Evolutionary conservation across 2,797 vertebrate species (phyloP), one percentile per base, ranked within the genome.

Genomic region (Danio aesculapii): DNA sequence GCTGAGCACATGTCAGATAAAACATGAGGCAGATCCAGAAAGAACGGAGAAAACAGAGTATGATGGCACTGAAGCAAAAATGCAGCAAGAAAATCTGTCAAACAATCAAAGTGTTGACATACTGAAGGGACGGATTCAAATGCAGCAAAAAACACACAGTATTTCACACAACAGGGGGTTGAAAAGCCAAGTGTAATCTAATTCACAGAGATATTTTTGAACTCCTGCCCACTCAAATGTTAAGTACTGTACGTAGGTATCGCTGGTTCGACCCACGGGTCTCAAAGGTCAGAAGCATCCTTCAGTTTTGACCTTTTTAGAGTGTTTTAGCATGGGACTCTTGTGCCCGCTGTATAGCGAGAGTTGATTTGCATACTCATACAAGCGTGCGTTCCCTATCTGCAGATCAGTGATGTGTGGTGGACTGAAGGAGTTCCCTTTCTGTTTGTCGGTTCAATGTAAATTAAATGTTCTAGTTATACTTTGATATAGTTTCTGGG

Each of bases 51-150:
- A 91, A 93, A 92, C 90, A 87, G 85, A 86, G 88, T 87, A 88
- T 85, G 87, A 87, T 67, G 89, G 92, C 93, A 92, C 82, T 91
- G 91, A 93, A 94, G 92, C 91, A 94, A 94, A 93, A 90, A 93
- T 85, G 88, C 89, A 90, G 89, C 90, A 86, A 91, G 89, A 88
- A 90, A 94, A 92, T 91, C 90, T 93, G 93, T 93, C 92, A 91
- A 89, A 88, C 89, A 94, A 94, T 94, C 92, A 94, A 94, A 95
- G 93, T 86, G 74, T 80, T 92, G 93, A 93, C 91, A 93, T 91
- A 91, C 92, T 93, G 89, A 93, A 91, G 89, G 90, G 86, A 89
- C 87, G 63, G 88, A 90, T 92, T 93, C 91, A 89, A 88, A 93
- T 88, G 86, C 88, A 86, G 87, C 1, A 19, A 61, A 91, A 92